A percentile compares a stretch with the other conserved stretches of the same genome.
Evolutionary conservation across 1,140 invertebrate species (phyloP).

Genomic region (Drosophila biarmipes): DNA sequence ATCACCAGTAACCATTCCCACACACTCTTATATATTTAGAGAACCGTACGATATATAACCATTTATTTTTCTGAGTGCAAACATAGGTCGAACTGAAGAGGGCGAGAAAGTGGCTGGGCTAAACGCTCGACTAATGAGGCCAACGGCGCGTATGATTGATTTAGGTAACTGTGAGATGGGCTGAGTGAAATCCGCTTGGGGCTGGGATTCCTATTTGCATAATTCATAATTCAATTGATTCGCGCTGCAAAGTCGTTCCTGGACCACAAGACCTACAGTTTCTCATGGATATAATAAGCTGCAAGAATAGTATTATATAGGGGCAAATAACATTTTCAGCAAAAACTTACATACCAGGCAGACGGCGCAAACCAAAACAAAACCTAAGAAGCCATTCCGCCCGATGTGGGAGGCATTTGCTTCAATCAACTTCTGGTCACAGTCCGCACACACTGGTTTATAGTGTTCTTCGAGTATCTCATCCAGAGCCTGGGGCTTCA

Average conservation of each 20-base stretch:
- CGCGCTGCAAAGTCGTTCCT: not conserved
- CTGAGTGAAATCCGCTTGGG: conserved; percentile 28
- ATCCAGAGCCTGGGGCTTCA: not conserved
- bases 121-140: conserved; percentile 38
- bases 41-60: no score
- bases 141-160: conserved; percentile 74
- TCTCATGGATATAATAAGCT: not conserved
- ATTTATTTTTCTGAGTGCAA: not conserved
- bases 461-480: not conserved
- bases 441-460: conserved; percentile 7
- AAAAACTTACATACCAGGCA: not conserved
- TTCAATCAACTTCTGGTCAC: not conserved
- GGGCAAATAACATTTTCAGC: not conserved
- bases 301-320: not conserved
- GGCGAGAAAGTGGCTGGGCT: conserved; percentile 3
- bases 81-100: not conserved
- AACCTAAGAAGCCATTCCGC: not conserved
- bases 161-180: conserved; percentile 28
- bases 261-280: not conserved
- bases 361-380: not conserved
- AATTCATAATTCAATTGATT: conserved; percentile 61
- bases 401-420: not conserved
- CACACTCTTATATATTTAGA: no score
- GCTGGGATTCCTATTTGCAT: conserved; percentile 57
- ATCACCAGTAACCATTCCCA: no score